Base-by-base conservation (phyloP, 2,888 invertebrate genomes). In the Tupiocoris notatus region DNA sequence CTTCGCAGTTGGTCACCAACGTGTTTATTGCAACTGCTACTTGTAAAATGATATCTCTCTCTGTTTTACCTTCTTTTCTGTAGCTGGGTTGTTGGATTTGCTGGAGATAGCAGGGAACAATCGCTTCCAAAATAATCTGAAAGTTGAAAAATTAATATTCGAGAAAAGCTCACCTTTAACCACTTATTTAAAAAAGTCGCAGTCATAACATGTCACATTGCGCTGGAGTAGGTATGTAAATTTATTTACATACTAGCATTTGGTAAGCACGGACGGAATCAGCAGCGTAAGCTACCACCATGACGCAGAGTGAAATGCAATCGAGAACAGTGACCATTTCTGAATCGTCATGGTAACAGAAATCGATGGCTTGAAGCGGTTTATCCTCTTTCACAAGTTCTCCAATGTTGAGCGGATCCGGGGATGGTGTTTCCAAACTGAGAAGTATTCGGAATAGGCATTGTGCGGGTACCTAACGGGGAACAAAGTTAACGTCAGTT, bases 281-380 rank as follows among this genome's bases (percentile, higher is more conserved):
- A 3, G 98, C 95, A 0, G 98, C 93, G 84, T 98, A 99, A 0
- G 98, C 97, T 2, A 98, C 95, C 0, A 99, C 98, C 90, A 99
- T 98, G 0, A 99, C 97, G 83, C 98, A 98, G 75, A 98, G 89
- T n/a, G 97, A 96, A 83, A 99, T 95, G 81, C 97, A 97, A 83
- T 99, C 98, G 78, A 98, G 86, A 6, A 99, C 94, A 9, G 94
- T 95, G 71, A 98, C 97, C 88, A 96, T 95, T 84, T 98, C 98
- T 70, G 96, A 93, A 83, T 99, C 98, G 83, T 98, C 98, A 80
- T 97, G 93, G 84, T 99, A 99, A 84, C 99, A 99, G 85, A 99
- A 98, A 86, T 99, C 99, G 71, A 98, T 92, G 0, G 98, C 95
- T 83, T 95, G 94, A 17, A 97, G 85, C 0, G 95, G 95, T 81